Base-by-base conservation (phyloP, 2,888 invertebrate species). In the Chloroclystis v-ata region DNA sequence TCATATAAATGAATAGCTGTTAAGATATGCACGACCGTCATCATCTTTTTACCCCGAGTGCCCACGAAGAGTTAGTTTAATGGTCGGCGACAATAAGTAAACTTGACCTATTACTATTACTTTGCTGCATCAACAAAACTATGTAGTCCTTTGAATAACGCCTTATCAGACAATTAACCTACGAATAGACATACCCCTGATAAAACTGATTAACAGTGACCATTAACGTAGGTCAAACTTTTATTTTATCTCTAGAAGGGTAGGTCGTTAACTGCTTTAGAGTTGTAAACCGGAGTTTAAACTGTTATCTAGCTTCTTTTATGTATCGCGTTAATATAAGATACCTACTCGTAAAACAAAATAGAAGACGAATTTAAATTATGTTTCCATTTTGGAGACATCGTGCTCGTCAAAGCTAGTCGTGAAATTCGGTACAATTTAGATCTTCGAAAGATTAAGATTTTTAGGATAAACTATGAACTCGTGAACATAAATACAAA, bases 141-240 rank as follows among this genome's bases (percentile, higher is more conserved):
- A 37, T 6, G 37, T 10, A 24, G 32, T 43, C 37, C 40, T 24
- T 41, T 32, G 28, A 64, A 60, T 63, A 61, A 58, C 59, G 54
- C 57, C 54, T 54, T 65, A 66, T 67, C 64, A 51, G 26, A 37
- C 60, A 56, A 67, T 68, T 68, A 70, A 65, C 69, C 69, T 69
- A 68, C 41, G 63, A 59, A 62, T 69, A 70, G 58, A 54, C 38
- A 43, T 38, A 49, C 46, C 43, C 33, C 32, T 62, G 69, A 70
- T 69, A 70, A 60, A 38, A 46, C 49, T 56, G 59, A 59, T 60
- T 61, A 62, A 67, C 40, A 58, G 57, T 54, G 52, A 54, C 51
- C 62, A 56, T 59, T 57, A 55, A 60, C 58, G 14, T 56, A 63
- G 67, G 62, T 65, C 67, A 57, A 59, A 65, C 61, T 44, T 52